phyloP scores from a whole-genome alignment of 2,888 invertebrate species.

The Aspidiotus destructor region DNA sequence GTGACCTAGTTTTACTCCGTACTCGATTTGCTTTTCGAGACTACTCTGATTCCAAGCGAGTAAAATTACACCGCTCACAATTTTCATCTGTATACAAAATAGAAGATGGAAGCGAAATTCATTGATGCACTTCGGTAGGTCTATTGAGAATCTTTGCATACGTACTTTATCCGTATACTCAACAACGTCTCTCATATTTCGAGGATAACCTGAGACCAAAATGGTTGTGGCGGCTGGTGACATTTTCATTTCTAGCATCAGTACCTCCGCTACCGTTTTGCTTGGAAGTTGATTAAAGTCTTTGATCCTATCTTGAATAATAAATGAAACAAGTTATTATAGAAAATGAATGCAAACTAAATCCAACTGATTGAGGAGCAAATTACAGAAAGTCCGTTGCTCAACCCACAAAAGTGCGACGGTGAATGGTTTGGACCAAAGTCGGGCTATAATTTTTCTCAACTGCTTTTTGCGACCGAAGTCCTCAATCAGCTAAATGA shows the following conservation, averaged over 20 bases:
- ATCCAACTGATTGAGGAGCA: no score
- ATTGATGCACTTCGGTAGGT: neutral
- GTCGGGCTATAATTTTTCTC: no score
- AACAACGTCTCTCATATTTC: slow-evolving; percentile 83
- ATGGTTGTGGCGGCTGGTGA: slow-evolving; percentile 78
- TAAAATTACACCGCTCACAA: slow-evolving; percentile 73
- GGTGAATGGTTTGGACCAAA: neutral
- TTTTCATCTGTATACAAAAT: slow-evolving; percentile 59
- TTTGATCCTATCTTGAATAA: slow-evolving; percentile 59
- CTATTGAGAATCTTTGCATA: neutral
- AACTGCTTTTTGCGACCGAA: no score
- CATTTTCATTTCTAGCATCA: slow-evolving; percentile 90
- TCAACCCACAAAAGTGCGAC: neutral
- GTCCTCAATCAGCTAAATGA: no score
- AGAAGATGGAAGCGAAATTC: neutral
- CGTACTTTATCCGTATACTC: slow-evolving; percentile 82
- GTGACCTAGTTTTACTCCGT: slow-evolving; percentile 79
- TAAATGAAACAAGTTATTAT: slow-evolving; percentile 17
- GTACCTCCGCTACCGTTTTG: slow-evolving; percentile 76
- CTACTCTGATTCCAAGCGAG: slow-evolving; percentile 80
- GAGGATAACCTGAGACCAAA: slow-evolving; percentile 79
- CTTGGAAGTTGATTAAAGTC: slow-evolving; percentile 78
- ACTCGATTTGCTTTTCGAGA: slow-evolving; percentile 79
- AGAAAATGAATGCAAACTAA: neutral
- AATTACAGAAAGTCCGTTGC: no score